A percentile compares a stretch with the other conserved stretches of the same genome.
Conservation (phyloP, 2,113 vertebrate genomes). For the Hemicordylus capensis region DNA sequence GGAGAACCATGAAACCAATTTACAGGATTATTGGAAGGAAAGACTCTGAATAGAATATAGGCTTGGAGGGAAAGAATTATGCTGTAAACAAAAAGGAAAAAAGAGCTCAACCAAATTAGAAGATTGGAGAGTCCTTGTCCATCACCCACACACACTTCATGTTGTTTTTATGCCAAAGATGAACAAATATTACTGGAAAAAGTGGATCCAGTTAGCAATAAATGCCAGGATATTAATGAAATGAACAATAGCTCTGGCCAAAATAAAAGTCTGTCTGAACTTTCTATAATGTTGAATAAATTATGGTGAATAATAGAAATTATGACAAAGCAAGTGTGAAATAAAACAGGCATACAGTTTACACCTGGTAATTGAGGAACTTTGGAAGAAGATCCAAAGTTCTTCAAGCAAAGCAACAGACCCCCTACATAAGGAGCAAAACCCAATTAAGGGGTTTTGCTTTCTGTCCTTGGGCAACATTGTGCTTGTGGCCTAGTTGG, state of each 20-base stretch:
- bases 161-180: neutral
- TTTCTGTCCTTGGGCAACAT: too few relatives aligned
- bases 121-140: neutral
- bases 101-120: neutral
- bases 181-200: neutral
- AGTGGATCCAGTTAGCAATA: neutral
- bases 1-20: neutral
- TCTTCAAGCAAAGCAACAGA: neutral
- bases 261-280: conserved; percentile 1
- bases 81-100: neutral
- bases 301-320: neutral
- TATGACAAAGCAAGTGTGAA: neutral
- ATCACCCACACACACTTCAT: neutral
- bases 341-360: neutral
- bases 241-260: conserved; percentile 9
- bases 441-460: too few relatives aligned
- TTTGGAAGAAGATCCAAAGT: neutral
- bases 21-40: conserved; percentile 14
- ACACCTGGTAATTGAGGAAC: neutral
- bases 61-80: neutral
- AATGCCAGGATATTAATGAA: neutral
- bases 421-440: too few relatives aligned
- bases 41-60: neutral
- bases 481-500: neutral
- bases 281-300: neutral